Conservation (phyloP, 2,113 vertebrate genomes). For the Rafetus swinhoei region DNA sequence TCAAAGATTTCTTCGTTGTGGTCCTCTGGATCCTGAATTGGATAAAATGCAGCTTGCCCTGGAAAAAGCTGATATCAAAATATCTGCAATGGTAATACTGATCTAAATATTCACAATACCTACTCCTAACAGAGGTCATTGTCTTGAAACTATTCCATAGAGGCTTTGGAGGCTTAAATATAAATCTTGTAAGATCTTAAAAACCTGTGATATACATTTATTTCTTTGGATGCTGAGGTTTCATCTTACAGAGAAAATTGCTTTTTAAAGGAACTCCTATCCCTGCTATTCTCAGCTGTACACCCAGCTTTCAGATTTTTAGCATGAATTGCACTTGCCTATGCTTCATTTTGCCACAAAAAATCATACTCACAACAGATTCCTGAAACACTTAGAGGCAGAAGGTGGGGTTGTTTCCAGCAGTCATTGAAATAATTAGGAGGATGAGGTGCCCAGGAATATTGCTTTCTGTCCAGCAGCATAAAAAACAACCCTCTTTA, state of each 20-base stretch:
- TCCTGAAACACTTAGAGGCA: constrained; percentile 21
- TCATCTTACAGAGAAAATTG: neutral
- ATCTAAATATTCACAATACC: neutral
- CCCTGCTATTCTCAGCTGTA: neutral
- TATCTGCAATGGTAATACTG: neutral
- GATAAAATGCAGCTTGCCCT: neutral
- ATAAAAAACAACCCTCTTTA: neutral
- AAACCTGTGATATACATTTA: neutral
- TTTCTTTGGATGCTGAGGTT: constrained; percentile 1
- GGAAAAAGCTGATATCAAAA: neutral
- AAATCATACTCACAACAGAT: constrained; percentile 28
- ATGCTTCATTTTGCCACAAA: neutral
- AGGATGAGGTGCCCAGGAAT: neutral
- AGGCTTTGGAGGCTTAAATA: constrained; percentile 17
- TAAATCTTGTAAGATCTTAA: constrained; percentile 7
- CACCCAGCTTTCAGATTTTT: constrained; percentile 22
- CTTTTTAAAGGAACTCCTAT: neutral
- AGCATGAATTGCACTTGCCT: constrained; percentile 12
- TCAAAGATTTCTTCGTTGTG: too few relatives aligned
- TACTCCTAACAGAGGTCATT: neutral
- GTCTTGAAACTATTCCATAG: neutral
- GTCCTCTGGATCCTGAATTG: neutral
- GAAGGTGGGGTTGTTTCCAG: constrained; percentile 12
- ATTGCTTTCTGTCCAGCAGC: neutral
- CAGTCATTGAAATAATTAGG: constrained; percentile 49